Percentiles rank a stretch among this genome's conserved stretches.
These are phyloP conservation scores for Petrolisthes manimaculis DNA, from an alignment of 2,888 invertebrate species.

Conservation along the genomic window DNA sequence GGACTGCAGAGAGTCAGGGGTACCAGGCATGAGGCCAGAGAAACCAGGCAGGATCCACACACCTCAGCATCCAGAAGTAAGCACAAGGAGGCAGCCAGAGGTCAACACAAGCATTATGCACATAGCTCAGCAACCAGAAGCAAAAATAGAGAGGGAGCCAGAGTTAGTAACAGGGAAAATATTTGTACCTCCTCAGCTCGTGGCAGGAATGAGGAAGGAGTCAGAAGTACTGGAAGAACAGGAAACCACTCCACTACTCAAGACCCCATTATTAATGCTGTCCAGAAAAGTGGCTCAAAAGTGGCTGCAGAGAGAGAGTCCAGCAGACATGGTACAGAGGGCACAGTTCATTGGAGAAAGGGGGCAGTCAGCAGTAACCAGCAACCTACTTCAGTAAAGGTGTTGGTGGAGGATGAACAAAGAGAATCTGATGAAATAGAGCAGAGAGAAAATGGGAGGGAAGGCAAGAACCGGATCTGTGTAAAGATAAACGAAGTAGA, in stretches of 20 bases:
- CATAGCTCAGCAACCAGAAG: too few species aligned
- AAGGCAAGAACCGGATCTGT: conserved; percentile 28
- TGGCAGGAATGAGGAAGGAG: too few species aligned
- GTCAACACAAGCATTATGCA: background rate
- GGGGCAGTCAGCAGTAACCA: background rate
- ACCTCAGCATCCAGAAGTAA: background rate
- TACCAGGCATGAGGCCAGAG: background rate
- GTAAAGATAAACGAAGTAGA: background rate
- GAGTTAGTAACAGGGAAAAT: too few species aligned
- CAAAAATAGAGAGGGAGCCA: too few species aligned
- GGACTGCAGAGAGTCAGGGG: background rate
- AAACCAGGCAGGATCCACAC: background rate
- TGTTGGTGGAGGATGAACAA: conserved; percentile 33
- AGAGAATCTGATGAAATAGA: conserved; percentile 27
- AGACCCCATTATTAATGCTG: background rate
- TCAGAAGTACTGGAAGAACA: background rate
- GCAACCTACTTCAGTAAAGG: background rate
- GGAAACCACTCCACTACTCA: background rate
- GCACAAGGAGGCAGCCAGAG: conserved; percentile 18
- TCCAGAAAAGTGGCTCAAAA: conserved; percentile 5
- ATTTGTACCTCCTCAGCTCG: too few species aligned
- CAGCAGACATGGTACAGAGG: background rate
- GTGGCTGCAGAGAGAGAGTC: background rate
- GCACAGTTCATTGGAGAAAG: background rate
- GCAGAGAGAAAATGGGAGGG: conserved; percentile 41